These are phyloP conservation scores for Petrocephalus microphthalmus DNA, from an alignment of 2,113 vertebrate genomes.

Conservation along the genomic window DNA sequence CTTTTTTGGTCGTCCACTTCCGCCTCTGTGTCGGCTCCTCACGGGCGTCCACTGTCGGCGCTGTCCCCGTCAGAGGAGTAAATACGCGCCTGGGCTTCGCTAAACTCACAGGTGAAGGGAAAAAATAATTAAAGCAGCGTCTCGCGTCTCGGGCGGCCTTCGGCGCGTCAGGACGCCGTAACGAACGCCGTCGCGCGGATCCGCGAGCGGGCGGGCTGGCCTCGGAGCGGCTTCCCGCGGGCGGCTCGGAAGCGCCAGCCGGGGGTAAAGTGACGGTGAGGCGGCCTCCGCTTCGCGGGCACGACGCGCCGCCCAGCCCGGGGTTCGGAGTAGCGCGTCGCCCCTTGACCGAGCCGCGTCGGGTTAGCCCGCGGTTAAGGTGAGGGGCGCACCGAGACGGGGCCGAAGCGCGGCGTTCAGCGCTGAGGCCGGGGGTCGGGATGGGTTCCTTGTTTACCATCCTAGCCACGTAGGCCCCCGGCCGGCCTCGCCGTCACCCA, in stretches of 20 bases:
- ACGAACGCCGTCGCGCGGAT: background rate
- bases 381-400: background rate
- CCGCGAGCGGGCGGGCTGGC: background rate
- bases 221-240: background rate
- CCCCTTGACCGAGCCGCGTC: background rate
- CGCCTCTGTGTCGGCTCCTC: slow-evolving; percentile 57
- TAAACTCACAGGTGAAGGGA: slow-evolving; percentile 32
- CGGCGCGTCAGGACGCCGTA: background rate
- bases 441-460: background rate
- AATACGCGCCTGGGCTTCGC: background rate
- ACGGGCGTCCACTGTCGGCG: slow-evolving; percentile 29
- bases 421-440: background rate
- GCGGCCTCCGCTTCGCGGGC: background rate
- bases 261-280: background rate
- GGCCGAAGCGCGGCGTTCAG: background rate
- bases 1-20: slow-evolving; percentile 44
- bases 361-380: background rate
- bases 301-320: background rate
- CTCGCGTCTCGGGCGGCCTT: background rate
- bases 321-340: background rate
- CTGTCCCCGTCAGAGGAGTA: slow-evolving; percentile 27
- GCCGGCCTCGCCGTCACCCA: background rate
- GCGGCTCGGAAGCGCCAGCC: background rate
- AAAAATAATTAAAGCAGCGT: background rate
- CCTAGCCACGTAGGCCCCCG: background rate